These are phyloP conservation scores for Drosophila sturtevanti DNA, from an alignment of 1,140 invertebrate species.

Conservation along the genomic window DNA sequence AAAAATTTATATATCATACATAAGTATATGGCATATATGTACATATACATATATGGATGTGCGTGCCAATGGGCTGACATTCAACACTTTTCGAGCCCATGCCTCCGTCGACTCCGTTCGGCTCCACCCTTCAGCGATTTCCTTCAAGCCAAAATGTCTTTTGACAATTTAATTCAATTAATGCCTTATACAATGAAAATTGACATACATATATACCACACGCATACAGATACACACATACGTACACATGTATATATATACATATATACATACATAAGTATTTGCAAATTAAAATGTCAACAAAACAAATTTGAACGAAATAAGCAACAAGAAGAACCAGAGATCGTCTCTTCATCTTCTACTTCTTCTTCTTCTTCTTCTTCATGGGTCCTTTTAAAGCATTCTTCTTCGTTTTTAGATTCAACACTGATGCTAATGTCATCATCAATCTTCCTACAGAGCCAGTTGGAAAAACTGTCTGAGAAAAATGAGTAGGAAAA, in stretches of 20 bases:
- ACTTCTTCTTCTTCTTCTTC: slow-evolving; percentile 43
- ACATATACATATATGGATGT: slow-evolving; percentile 21
- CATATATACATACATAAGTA: slow-evolving; percentile 43
- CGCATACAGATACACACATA: slow-evolving; percentile 16
- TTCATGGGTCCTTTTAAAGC: slow-evolving; percentile 57
- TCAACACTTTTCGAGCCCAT: slow-evolving; percentile 70
- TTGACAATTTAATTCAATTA: slow-evolving; percentile 81
- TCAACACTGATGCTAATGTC: slow-evolving; percentile 82
- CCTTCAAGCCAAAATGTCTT: slow-evolving; percentile 35
- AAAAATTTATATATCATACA: slow-evolving; percentile 12
- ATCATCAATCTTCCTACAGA: slow-evolving; percentile 79
- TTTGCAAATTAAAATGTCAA: slow-evolving; percentile 81
- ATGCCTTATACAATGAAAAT: slow-evolving; percentile 57
- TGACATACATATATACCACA: slow-evolving; percentile 2
- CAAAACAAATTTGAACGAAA: slow-evolving; percentile 64
- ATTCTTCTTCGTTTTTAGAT: slow-evolving; percentile 50
- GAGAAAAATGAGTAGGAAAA: slow-evolving; percentile 15
- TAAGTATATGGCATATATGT: slow-evolving; percentile 21
- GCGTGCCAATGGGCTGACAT: slow-evolving; percentile 73
- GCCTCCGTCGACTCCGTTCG: no score
- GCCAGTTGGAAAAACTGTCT: slow-evolving; percentile 31
- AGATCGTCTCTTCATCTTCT: slow-evolving; percentile 34
- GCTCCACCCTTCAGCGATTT: neutral
- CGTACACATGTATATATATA: slow-evolving; percentile 25
- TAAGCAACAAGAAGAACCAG: slow-evolving; percentile 21